Evolutionary conservation across 2,888 invertebrate species (phyloP), one percentile per base, ranked within the genome.

Genomic region (Meghimatium bilineatum): DNA sequence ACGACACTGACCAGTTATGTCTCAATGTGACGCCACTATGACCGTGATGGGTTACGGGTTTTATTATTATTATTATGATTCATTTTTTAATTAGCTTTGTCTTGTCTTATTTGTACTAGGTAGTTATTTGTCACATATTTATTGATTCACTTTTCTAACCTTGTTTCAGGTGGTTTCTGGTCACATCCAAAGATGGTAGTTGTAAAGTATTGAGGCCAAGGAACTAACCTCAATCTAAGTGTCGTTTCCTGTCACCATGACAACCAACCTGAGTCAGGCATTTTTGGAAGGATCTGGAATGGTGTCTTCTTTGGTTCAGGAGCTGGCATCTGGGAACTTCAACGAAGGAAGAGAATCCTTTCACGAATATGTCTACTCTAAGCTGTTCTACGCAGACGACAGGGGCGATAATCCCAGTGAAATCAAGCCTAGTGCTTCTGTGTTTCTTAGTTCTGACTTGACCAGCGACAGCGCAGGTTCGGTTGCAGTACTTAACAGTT

Each of bases 361-460:
- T 63, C 84, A 84, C 56, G 80, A 84, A 52, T 76, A 80, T 69
- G 80, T 84, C 52, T 84, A 80, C 76, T 75, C 84, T 36, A 84
- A 80, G 36, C 60, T 84, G 23, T 75, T 84, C 36, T 69, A 80
- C 26, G 80, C 80, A 10, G 84, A 80, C 20, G 80, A 80, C 6
- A 84, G 67, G 32, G 72, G 63, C 14, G 29, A 74, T 8, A 32
- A 14, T 14, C 34, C 67, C 14, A n/a, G 17, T 6, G 38, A 29
- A 34, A 17, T n/a, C 0, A 74, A 44, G n/a, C 49, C 74, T 3
- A 66, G 63, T 67, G 34, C 66, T 32, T 74, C 84, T 0, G 80
- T 84, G 10, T 84, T 84, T 32, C 80, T 80, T 36, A 76, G 36
- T 74, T 29, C 76, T 26, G 44, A 79, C 36, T 63, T 83, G 32